These are phyloP conservation scores for Drosophila buzzatii DNA, from an alignment of 2,888 invertebrate genomes.

Conservation along the genomic window DNA sequence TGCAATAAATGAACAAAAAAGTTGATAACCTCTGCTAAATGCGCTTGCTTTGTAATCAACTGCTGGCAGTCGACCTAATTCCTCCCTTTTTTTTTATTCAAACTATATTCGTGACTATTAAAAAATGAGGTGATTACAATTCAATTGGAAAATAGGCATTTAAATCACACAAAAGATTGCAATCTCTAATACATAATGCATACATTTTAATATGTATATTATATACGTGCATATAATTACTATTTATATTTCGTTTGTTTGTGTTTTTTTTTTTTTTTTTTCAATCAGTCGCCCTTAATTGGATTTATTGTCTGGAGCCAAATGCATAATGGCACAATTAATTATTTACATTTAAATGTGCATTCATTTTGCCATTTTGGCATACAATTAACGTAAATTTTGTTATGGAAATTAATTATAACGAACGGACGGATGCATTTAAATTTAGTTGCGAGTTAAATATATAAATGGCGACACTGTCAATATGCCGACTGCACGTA, in stretches of 20 bases:
- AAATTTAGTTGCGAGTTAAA: slow-evolving; percentile 38
- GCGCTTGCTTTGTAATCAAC: not conserved
- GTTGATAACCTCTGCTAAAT: not conserved
- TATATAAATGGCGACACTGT: slow-evolving; percentile 47
- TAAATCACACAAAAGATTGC: slow-evolving; percentile 18
- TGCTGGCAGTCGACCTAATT: not conserved
- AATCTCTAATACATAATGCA: slow-evolving; percentile 14
- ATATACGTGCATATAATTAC: not conserved
- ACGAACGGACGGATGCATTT: slow-evolving; percentile 46
- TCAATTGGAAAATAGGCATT: slow-evolving; percentile 25
- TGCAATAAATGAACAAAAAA: not conserved
- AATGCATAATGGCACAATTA: slow-evolving; percentile 39
- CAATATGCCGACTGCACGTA: slow-evolving; percentile 63
- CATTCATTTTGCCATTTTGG: slow-evolving; percentile 45
- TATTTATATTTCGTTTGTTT: slow-evolving; percentile 5
- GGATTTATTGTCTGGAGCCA: slow-evolving; percentile 45
- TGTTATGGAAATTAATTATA: slow-evolving; percentile 71
- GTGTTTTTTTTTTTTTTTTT: too few relatives aligned
- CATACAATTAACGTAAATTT: slow-evolving; percentile 63
- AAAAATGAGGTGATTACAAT: slow-evolving; percentile 13
- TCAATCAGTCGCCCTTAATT: slow-evolving; percentile 45
- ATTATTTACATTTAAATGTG: slow-evolving; percentile 68
- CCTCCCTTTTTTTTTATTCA: not conserved
- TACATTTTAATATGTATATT: slow-evolving; percentile 1
- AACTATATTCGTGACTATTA: not conserved